These are phyloP conservation scores for Platalea minor DNA, from an alignment of 2,797 vertebrate species.

Conservation along the genomic window DNA sequence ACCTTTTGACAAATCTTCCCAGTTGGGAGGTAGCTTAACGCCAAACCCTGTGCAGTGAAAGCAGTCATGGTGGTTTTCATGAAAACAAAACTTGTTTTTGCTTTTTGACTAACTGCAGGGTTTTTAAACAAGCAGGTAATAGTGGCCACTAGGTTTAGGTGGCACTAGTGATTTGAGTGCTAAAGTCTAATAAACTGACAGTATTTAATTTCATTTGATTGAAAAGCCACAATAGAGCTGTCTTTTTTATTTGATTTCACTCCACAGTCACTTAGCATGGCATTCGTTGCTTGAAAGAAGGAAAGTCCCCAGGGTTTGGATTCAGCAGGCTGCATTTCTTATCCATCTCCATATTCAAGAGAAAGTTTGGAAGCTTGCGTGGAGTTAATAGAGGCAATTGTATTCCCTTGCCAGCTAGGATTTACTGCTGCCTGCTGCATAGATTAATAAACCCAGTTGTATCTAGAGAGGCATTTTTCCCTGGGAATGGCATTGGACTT, in stretches of 20 bases:
- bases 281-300: not conserved
- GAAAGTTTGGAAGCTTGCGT: not conserved
- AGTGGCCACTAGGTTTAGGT: not conserved
- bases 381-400: not conserved
- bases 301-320: not conserved
- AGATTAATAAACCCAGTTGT: conserved; percentile 17
- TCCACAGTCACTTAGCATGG: not conserved
- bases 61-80: not conserved
- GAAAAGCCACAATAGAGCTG: not conserved
- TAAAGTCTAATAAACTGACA: not conserved
- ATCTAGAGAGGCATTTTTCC: not conserved
- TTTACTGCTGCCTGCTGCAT: conserved; percentile 27
- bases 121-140: not conserved
- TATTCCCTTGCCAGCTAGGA: not conserved
- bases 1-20: not conserved
- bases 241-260: not conserved
- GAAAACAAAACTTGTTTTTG: not conserved
- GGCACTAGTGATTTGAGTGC: not conserved
- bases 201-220: not conserved
- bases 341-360: not conserved
- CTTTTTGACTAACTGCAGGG: not conserved
- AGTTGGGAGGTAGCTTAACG: not conserved
- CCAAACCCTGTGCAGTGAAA: not conserved
- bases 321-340: not conserved
- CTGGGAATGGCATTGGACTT: not conserved